A percentile compares a stretch with the other conserved stretches of the same genome.
Evolutionary conservation across 2,113 vertebrate species (phyloP).

Genomic region (Lota lota): DNA sequence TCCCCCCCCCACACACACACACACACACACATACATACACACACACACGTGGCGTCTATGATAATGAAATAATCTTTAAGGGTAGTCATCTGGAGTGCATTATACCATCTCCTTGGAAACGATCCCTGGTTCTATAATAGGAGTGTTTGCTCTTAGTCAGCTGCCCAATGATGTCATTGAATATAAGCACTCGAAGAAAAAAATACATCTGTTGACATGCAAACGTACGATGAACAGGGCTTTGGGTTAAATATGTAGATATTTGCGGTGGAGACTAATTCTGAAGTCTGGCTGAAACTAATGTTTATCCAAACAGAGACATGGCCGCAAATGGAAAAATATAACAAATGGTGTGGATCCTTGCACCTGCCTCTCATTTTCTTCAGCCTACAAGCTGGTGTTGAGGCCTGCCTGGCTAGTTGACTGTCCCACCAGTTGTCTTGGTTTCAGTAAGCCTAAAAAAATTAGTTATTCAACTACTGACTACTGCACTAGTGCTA

Average conservation of each 20-base stretch:
- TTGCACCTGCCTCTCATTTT: constrained; percentile 48
- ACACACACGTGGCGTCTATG: constrained; percentile 61
- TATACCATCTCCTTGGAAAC: constrained; percentile 69
- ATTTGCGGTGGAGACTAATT: constrained; percentile 54
- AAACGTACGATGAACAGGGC: constrained; percentile 52
- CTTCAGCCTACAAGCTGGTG: too few species aligned
- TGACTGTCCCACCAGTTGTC: too few species aligned
- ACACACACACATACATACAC: constrained; percentile 16
- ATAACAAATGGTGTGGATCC: constrained; percentile 23
- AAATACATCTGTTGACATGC: constrained; percentile 56
- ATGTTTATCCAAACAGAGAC: constrained; percentile 45
- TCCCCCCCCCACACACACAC: constrained; percentile 26
- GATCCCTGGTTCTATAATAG: constrained; percentile 59
- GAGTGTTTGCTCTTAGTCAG: constrained; percentile 64
- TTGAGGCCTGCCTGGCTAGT: too few species aligned
- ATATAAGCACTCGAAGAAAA: constrained; percentile 62
- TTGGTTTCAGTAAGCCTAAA: too few species aligned
- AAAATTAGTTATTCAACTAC: too few species aligned
- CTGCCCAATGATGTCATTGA: constrained; percentile 70
- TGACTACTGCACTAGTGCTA: too few species aligned
- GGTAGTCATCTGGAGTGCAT: constrained; percentile 66
- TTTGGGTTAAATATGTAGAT: constrained; percentile 51
- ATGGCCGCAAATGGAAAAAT: constrained; percentile 33
- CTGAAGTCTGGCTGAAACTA: constrained; percentile 37
- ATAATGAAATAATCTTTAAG: constrained; percentile 70